Percentiles rank a stretch among this genome's conserved stretches.
Conservation (phyloP, 2,113 vertebrate species). For the Micronycteris hirsuta region DNA sequence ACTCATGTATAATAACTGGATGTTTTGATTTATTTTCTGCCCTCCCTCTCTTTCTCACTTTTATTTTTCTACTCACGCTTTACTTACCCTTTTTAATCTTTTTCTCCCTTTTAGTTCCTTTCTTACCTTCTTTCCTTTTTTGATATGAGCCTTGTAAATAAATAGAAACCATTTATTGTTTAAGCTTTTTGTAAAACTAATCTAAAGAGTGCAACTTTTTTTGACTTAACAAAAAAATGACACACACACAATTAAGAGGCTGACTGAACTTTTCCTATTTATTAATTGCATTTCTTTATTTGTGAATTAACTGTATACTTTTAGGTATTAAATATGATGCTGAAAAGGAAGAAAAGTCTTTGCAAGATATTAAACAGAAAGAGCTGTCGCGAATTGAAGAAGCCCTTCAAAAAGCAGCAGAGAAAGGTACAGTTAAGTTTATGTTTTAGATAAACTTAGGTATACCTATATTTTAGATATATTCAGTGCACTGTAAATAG, state of each 20-base stretch:
- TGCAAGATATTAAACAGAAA: slow-evolving; percentile 93
- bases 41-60: neutral
- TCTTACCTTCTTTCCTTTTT: neutral
- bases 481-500: neutral
- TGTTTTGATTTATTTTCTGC: neutral
- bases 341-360: slow-evolving; percentile 92
- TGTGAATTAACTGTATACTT: slow-evolving; percentile 37
- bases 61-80: neutral
- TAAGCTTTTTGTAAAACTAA: neutral
- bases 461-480: neutral
- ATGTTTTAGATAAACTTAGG: neutral
- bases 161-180: neutral
- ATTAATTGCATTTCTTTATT: slow-evolving; percentile 18
- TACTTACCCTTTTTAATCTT: neutral
- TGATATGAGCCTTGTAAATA: slow-evolving; percentile 3
- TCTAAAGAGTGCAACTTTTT: neutral
- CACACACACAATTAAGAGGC: neutral
- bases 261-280: slow-evolving; percentile 18
- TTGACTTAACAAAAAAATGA: neutral
- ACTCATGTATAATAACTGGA: neutral
- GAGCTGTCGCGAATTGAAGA: slow-evolving; percentile 94
- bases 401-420: slow-evolving; percentile 89
- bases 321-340: slow-evolving; percentile 93
- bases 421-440: slow-evolving; percentile 85
- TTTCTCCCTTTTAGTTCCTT: neutral